Evolutionary conservation across 2,888 invertebrate genomes (phyloP).

Genomic region (Hemistola chrysoprasaria): DNA sequence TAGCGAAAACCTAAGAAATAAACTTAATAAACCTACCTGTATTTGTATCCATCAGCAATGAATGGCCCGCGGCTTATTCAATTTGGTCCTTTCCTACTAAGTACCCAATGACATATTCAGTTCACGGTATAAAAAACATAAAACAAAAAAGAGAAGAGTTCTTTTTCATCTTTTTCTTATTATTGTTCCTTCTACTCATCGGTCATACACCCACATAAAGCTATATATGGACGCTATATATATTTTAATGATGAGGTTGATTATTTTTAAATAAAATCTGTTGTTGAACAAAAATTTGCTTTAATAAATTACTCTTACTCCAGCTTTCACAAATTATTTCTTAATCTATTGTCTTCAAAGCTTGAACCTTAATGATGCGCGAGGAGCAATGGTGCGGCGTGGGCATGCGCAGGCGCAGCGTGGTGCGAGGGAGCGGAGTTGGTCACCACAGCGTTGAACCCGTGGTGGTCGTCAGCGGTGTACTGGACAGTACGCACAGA

Average conservation of each 20-base stretch:
- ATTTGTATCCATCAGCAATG: too few species aligned
- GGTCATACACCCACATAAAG: too few species aligned
- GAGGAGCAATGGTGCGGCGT: conserved; percentile 42
- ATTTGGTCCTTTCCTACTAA: too few species aligned
- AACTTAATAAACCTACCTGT: too few species aligned
- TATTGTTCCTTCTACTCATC: too few species aligned
- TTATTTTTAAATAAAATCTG: background rate
- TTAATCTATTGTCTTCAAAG: conserved; percentile 1
- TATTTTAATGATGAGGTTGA: conserved; percentile 11
- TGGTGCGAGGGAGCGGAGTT: conserved; percentile 60
- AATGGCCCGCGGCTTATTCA: too few species aligned
- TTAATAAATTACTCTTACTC: conserved; percentile 12
- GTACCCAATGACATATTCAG: too few species aligned
- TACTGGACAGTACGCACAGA: conserved; percentile 78
- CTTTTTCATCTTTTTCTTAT: too few species aligned
- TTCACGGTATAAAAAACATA: too few species aligned
- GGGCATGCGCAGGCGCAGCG: conserved; percentile 35
- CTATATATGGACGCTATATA: too few species aligned
- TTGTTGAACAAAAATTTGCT: conserved; percentile 1
- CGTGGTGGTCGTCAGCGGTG: conserved; percentile 78
- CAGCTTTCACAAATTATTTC: background rate
- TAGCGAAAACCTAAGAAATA: too few species aligned
- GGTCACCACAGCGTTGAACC: conserved; percentile 71
- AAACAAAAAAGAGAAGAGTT: too few species aligned
- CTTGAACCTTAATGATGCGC: conserved; percentile 43